Percentiles rank a stretch among this genome's conserved stretches.
phyloP scores from a whole-genome alignment of 2,888 invertebrate species.

The Drosophila leonis region DNA sequence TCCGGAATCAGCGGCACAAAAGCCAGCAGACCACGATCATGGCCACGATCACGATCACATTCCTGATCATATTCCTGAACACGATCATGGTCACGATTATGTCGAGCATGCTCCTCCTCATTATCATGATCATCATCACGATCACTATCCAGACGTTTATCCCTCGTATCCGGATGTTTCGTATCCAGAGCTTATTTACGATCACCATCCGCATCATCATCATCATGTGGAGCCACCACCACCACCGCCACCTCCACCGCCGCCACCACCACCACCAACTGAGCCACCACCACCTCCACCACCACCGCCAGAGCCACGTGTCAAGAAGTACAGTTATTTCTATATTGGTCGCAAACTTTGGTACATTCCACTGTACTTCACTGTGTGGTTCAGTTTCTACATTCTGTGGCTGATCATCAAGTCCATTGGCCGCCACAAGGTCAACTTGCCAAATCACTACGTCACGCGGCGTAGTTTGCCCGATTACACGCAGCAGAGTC shows the following conservation, averaged over 20 bases:
- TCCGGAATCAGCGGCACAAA: conserved; percentile 68
- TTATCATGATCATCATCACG: conserved; percentile 59
- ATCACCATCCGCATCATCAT: conserved; percentile 59
- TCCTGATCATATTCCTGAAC: conserved; percentile 75
- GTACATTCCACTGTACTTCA: conserved; percentile 90
- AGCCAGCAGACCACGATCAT: conserved; percentile 61
- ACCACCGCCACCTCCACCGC: conserved; percentile 73
- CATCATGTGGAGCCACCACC: conserved; percentile 63
- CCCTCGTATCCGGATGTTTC: conserved; percentile 72
- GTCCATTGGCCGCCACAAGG: conserved; percentile 89
- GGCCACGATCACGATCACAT: conserved; percentile 55
- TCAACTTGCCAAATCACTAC: conserved; percentile 85
- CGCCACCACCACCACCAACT: conserved; percentile 69
- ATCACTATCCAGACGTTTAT: conserved; percentile 58
- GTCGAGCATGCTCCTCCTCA: conserved; percentile 54
- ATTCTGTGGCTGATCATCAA: conserved; percentile 89
- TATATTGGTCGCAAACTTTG: conserved; percentile 90
- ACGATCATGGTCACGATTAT: conserved; percentile 76
- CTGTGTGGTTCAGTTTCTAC: conserved; percentile 88
- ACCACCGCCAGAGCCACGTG: conserved; percentile 84
- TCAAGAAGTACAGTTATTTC: conserved; percentile 89
- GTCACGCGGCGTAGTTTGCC: conserved; percentile 76
- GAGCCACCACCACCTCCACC: conserved; percentile 71
- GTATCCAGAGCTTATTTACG: conserved; percentile 66
- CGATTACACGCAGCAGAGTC: conserved; percentile 63